Evolutionary conservation across 2,113 vertebrate genomes (phyloP).

Genomic region (Xiphophorus maculatus): DNA sequence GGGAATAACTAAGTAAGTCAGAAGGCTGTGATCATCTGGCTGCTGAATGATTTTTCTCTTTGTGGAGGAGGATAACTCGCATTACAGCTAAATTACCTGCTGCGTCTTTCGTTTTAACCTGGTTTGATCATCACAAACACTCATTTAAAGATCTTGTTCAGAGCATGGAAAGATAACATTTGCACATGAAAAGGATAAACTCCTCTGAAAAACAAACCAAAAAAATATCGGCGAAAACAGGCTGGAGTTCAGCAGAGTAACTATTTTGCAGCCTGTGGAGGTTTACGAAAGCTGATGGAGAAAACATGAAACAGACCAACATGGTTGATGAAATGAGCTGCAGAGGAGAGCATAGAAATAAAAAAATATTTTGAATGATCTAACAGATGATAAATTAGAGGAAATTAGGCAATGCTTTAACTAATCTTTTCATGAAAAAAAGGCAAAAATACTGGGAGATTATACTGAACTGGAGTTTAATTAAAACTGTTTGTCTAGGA

Average conservation of each 20-base stretch:
- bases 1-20: slow-evolving; percentile 1
- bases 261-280: neutral
- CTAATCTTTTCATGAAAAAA: neutral
- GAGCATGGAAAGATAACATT: neutral
- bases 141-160: neutral
- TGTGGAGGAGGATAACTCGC: neutral
- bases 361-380: neutral
- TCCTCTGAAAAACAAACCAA: neutral
- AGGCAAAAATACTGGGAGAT: neutral
- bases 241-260: neutral
- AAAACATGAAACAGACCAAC: neutral
- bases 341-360: neutral
- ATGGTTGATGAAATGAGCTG: neutral
- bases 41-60: neutral
- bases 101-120: neutral
- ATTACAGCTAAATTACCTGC: neutral
- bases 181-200: neutral
- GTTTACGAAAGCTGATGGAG: neutral
- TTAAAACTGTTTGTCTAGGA: neutral
- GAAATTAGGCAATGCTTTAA: neutral
- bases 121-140: neutral
- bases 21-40: slow-evolving; percentile 1
- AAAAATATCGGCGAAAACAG: neutral
- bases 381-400: neutral
- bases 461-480: neutral